Evolutionary conservation across 2,888 invertebrate genomes (phyloP).

Genomic region (Ichneumon xanthorius): DNA sequence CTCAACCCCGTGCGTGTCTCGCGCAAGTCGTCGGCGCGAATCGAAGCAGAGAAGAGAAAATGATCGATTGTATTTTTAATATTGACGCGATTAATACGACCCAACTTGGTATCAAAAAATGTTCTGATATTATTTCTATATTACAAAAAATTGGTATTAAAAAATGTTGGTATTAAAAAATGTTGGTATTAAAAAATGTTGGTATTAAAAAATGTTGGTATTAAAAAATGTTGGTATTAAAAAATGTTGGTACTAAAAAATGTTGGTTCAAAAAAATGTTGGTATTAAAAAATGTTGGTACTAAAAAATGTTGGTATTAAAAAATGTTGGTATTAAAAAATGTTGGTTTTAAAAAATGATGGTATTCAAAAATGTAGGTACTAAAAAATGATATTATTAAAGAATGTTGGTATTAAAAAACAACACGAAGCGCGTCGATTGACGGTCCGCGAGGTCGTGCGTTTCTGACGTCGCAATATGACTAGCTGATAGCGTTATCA

Average conservation of each 20-base stretch:
- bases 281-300: no score
- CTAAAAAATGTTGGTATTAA: neutral
- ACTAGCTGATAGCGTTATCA: conserved; percentile 63
- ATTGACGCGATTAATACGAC: neutral
- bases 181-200: neutral
- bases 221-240: no score
- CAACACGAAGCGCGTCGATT: neutral
- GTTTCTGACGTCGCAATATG: neutral
- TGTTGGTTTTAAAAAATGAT: no score
- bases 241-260: no score
- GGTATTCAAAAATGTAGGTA: no score
- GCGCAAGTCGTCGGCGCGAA: neutral
- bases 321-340: no score
- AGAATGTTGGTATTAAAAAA: no score
- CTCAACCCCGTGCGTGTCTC: neutral
- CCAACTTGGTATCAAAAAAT: neutral
- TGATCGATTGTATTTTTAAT: neutral
- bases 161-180: neutral
- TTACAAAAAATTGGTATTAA: no score
- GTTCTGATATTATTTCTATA: no score
- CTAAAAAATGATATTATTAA: no score
- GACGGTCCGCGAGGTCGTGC: neutral
- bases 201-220: neutral
- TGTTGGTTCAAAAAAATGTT: no score
- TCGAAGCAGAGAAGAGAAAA: neutral